phyloP scores from a whole-genome alignment of 1,140 invertebrate species.

The Diuraphis noxia region DNA sequence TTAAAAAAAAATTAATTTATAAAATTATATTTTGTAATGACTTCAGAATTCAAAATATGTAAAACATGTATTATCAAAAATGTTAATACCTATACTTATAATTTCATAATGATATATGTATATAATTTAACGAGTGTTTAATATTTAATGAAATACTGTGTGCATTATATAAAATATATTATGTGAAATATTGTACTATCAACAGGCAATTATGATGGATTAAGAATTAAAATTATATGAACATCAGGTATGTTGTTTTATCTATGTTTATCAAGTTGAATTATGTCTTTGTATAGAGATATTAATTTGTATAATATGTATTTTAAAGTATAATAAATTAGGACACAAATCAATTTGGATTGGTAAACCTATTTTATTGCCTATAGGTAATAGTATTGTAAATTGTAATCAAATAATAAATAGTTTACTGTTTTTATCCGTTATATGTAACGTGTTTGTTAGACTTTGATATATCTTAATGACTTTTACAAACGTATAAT shows the following conservation, averaged over 20 bases:
- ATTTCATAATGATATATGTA: too few species aligned
- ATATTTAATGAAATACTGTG: not conserved
- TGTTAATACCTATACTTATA: not conserved
- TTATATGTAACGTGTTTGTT: not conserved
- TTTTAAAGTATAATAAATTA: not conserved
- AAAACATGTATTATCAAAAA: not conserved
- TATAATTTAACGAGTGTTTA: not conserved
- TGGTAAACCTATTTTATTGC: not conserved
- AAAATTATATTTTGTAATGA: not conserved
- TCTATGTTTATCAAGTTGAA: not conserved
- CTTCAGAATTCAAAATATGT: not conserved
- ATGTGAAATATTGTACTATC: not conserved
- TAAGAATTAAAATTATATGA: too few species aligned
- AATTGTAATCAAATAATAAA: not conserved
- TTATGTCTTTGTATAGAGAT: not conserved
- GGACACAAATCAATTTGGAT: not conserved
- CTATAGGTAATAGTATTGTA: too few species aligned
- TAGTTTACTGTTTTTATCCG: not conserved
- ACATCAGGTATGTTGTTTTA: not conserved
- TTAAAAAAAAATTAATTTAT: too few species aligned
- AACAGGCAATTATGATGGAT: not conserved
- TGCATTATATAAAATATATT: not conserved
- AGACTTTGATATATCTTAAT: not conserved
- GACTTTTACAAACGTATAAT: not conserved
- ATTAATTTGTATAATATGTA: not conserved